Base-by-base conservation (phyloP, 1,140 invertebrate genomes). In the Aphaenogaster ashmeadi region DNA sequence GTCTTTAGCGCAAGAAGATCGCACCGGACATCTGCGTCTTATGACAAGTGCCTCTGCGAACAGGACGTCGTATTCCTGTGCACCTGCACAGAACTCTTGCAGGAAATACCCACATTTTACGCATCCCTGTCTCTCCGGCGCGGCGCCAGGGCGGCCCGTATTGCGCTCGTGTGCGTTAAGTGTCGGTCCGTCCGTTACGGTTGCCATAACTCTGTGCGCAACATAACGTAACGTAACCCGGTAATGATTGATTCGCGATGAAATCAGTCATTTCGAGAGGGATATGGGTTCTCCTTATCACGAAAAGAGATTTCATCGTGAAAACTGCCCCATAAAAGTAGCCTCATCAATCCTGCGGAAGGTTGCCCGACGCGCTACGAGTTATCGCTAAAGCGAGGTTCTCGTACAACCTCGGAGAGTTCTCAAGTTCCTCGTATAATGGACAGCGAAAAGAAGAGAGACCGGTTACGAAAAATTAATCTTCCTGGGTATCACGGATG, bases 11-110 rank as follows among this genome's bases (percentile, higher is more conserved):
- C 60, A 71, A 90, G 67, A 64, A 80, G 83, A 87, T 21, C 52
- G 78, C 60, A 62, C 67, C 36, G 85, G 74, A 93, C 88, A 92
- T 92, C 91, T 93, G 92, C 90, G 86, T 84, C 87, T 69, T 87
- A 38, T 58, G 79, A 78, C 89, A 90, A 93, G 91, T 93, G 90
- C 64, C 78, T 69, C 77, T 67, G 60, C 62, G 87, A 87, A 87
- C 87, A 92, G 89, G 90, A 92, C 87, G 87, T 89, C 50, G 78
- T 90, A 87, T 66, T 78, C 79, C 83, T 47, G 88, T 74, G 83
- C 92, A 93, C 92, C 92, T 93, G 92, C 91, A 88, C 50, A 47
- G 72, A 69, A 72, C 67, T 86, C 74, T 56, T 11, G 38, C 86
- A 91, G 89, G 89, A 91, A 91, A 71, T 91, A 67, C 90, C 89